Conservation (phyloP, 2,797 vertebrate species). For the Sarcophilus harrisii region DNA sequence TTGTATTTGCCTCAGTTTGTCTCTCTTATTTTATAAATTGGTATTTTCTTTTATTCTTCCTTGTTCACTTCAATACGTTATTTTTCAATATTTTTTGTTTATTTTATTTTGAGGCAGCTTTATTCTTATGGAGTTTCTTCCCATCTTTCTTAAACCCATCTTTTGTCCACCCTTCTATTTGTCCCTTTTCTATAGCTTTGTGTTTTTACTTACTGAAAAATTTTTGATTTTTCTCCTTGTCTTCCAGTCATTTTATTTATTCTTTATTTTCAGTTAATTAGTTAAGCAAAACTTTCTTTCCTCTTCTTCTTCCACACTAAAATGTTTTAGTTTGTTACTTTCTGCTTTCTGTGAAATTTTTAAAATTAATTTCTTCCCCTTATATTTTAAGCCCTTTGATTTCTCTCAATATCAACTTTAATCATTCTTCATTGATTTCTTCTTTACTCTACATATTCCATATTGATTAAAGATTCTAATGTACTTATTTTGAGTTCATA, state of each 20-base stretch:
- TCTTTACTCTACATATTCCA: background rate
- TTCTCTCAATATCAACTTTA: too few relatives aligned
- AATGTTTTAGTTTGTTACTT: too few relatives aligned
- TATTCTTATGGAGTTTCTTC: background rate
- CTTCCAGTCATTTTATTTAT: background rate
- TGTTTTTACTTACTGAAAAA: background rate
- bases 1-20: background rate
- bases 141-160: background rate
- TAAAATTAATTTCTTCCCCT: background rate
- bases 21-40: background rate
- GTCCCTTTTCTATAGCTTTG: background rate
- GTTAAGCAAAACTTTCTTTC: background rate
- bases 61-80: background rate
- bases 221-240: too few relatives aligned
- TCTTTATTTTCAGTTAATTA: background rate
- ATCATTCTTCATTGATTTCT: background rate
- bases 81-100: background rate
- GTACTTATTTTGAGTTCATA: background rate
- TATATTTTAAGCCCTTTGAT: background rate
- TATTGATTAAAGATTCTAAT: background rate
- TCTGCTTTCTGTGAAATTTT: background rate
- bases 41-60: background rate
- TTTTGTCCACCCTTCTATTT: background rate
- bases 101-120: background rate
- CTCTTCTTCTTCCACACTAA: too few relatives aligned